Conservation (phyloP, 1,140 invertebrate genomes). For the Pseudobourletiella spinata region DNA sequence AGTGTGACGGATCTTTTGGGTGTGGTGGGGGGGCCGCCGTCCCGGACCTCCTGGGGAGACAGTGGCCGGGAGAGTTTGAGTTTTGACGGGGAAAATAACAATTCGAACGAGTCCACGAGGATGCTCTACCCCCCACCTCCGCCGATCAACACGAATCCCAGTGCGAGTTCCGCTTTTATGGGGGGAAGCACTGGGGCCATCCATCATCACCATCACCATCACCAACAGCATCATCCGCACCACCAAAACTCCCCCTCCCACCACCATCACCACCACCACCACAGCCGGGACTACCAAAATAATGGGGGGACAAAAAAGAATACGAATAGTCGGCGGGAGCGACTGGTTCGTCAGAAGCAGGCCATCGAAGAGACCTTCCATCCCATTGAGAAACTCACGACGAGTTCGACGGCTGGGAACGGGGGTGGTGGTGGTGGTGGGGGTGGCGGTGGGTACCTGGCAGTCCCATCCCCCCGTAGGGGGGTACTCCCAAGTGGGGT, state of each 20-base stretch:
- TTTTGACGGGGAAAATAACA: slow-evolving; percentile 33
- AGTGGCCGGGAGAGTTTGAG: slow-evolving; percentile 32
- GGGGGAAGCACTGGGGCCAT: not conserved
- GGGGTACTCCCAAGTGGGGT: not conserved
- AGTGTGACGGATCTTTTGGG: slow-evolving; percentile 23
- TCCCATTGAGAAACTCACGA: not conserved
- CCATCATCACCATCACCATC: slow-evolving; percentile 9
- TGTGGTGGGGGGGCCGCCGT: slow-evolving; percentile 11
- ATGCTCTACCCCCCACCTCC: slow-evolving; percentile 25
- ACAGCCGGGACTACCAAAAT: no score
- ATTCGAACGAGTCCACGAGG: slow-evolving; percentile 20
- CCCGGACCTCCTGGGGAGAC: slow-evolving; percentile 30
- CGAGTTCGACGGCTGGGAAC: not conserved
- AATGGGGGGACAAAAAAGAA: not conserved
- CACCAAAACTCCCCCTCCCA: not conserved
- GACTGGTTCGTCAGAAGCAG: slow-evolving; percentile 32
- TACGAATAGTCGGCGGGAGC: slow-evolving; percentile 15
- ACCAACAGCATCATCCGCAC: slow-evolving; percentile 4
- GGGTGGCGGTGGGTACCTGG: slow-evolving; percentile 9
- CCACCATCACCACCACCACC: not conserved
- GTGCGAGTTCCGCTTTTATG: slow-evolving; percentile 10
- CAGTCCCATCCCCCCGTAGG: slow-evolving; percentile 28
- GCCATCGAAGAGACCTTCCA: slow-evolving; percentile 26
- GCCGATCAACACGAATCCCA: slow-evolving; percentile 6
- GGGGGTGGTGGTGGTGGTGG: not conserved